Percentiles rank a stretch among this genome's conserved stretches.
phyloP scores from a whole-genome alignment of 2,113 vertebrate species.

The rabbit (Oryctolagus cuniculus) region mOryCun1.1 NC_091441.1:37749501-37750000 shows the following conservation, averaged over 20 bases:
- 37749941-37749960: neutral
- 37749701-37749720: neutral
- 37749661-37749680: constrained; percentile 50
- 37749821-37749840: neutral
- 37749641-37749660: constrained; percentile 32
- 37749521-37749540: constrained; percentile 25
- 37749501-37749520: constrained; percentile 71
- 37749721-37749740: constrained; percentile 20
- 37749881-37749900: constrained; percentile 16
- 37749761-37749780: constrained; percentile 16
- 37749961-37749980: neutral
- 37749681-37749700: constrained; percentile 21
- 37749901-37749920: constrained; percentile 5
- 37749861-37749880: neutral
- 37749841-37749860: neutral
- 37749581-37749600: constrained; percentile 57
- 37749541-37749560: constrained; percentile 50
- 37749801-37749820: neutral
- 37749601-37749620: constrained; percentile 64
- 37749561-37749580: constrained; percentile 61
- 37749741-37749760: neutral
- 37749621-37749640: constrained; percentile 29
- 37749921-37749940: neutral
- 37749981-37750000: neutral
- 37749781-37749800: constrained; percentile 35